Evolutionary conservation across 2,797 vertebrate genomes (phyloP), one percentile per base, ranked within the genome.

Genomic region (Enteromius thamalakanensis): DNA sequence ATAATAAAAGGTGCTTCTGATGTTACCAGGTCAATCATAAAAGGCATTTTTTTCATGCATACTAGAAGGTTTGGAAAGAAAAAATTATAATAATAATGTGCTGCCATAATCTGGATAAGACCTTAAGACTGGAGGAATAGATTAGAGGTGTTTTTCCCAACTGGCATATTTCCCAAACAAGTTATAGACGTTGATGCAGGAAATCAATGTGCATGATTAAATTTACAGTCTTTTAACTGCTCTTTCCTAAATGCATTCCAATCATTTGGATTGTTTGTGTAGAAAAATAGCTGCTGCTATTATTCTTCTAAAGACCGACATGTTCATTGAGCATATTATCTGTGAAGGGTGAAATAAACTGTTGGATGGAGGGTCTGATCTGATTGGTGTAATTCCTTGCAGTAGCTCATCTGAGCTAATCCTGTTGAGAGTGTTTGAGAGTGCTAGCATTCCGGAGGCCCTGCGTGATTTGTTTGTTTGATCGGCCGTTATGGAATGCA

Each of bases 381-480:
- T 64, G 34, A 51, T n/a, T 68, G n/a, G 60, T 75, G 45, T 14
- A 76, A 67, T 76, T 76, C 71, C 62, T 76, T 8, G 15, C 23
- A 82, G 34, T 53, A 55, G 80, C 17, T 76, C 60, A 67, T 76
- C 47, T 68, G 80, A n/a, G 29, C 7, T 67, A 76, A 82, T 76
- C 71, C 34, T n/a, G 37, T 82, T 68, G 42, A 45, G 42, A 11
- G 42, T 45, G 76, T 76, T 55, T 68, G 6, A 40, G 19, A 40
- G 3, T 19, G n/a, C n/a, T 11, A 12, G 62, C 60, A 76, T 76
- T 82, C 58, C 23, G 6, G 19, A 10, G 19, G 58, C 70, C 29
- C 29, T 26, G 42, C 6, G 23, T 49, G 45, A 68, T 76, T 76
- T 65, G 62, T 82, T 82, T 82, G 7, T 76, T 82, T 79, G 19